Evolutionary conservation across 2,113 vertebrate species (phyloP), one percentile per base, ranked within the genome.

Genomic region (Micronisus gabar): DNA sequence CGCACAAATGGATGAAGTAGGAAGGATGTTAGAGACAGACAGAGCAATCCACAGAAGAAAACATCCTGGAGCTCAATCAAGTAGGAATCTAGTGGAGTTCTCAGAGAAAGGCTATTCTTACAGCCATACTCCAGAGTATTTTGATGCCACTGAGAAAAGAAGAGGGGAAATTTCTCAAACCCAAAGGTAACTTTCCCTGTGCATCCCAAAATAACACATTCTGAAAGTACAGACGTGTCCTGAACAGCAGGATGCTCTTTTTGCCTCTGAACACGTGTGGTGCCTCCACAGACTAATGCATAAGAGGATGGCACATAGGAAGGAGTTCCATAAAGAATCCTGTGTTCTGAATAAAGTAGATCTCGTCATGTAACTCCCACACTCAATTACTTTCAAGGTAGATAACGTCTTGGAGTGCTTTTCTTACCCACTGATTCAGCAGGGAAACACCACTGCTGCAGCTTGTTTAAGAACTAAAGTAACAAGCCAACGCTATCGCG

Each of bases 401-500:
- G 50, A 5, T 1, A 13, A 67, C 0, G 9, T 5, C 47, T 27
- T 3, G 2, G 48, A 25, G 43, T 4, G n/a, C 55, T 32, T 27
- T 62, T 30, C 26, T 26, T 6, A 13, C 11, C 50, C 26, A 15
- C 40, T 9, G 36, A 17, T 10, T 11, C 38, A 9, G 40, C 67
- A 36, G 26, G 36, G 27, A 67, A 74, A 23, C 30, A 29, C 65
- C 40, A 9, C 18, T 4, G 63, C 22, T 11, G 15, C 48, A 14
- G 50, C 6, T 9, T 25, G 6, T 7, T 47, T 2, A 7, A 22
- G 67, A 63, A 52, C 0, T 3, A 6, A 6, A 41, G 22, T 6
- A 23, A 26, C 10, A 17, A 43, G 15, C 10, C 32, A 22, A 26
- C 19, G 1, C 8, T 1, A 4, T 0, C 0, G 0, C 2, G 1